Conservation (phyloP, 2,113 vertebrate genomes). For the Beaufortia kweichowensis region DNA sequence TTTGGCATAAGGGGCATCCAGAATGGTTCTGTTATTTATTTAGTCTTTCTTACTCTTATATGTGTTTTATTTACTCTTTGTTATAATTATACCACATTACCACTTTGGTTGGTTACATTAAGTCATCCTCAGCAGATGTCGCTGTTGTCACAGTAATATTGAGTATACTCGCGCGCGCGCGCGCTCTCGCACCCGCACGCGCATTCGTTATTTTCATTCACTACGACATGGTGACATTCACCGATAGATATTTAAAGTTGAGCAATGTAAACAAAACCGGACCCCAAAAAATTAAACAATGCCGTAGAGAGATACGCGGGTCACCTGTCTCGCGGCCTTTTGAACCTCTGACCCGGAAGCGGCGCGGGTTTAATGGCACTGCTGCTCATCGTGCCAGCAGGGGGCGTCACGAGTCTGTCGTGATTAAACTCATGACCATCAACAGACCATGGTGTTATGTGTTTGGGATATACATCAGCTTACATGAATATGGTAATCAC, state of each 20-base stretch:
- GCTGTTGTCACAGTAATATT: conserved; percentile 55
- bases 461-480: not conserved
- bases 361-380: not conserved
- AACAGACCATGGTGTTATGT: not conserved
- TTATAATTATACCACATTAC: no score
- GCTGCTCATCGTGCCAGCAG: not conserved
- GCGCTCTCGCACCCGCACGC: no score
- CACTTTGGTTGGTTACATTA: not conserved
- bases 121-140: conserved; percentile 56
- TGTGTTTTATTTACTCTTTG: no score
- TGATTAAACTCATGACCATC: not conserved
- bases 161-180: not conserved
- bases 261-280: conserved; percentile 9
- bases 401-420: conserved; percentile 6
- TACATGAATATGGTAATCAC: not conserved
- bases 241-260: not conserved
- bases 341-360: not conserved
- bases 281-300: not conserved
- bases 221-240: not conserved
- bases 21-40: no score
- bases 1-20: no score
- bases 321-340: conserved; percentile 29
- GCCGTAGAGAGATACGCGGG: not conserved
- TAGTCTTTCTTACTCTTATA: no score
- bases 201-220: not conserved